Evolutionary conservation across 2,797 vertebrate species (phyloP), one percentile per base, ranked within the genome.

Genomic region (Sebastes vulpes): DNA sequence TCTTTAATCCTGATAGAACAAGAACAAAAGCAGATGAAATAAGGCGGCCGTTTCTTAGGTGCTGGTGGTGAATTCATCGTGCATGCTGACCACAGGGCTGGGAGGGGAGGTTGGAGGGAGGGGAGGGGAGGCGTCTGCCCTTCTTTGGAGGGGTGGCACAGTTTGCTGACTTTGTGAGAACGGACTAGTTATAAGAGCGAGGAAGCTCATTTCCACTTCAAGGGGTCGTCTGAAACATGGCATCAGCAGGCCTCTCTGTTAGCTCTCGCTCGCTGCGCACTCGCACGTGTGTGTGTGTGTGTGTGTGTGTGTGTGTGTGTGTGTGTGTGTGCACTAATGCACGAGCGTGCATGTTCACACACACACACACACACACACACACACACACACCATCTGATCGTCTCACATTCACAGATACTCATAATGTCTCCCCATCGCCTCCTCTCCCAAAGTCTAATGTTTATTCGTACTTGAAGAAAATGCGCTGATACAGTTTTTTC

Each of bases 141-240:
- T 77, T 88, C 85, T 91, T 89, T 28, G 81, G 85, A 81, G 61
- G 72, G 80, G 58, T 77, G 83, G 82, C 76, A 65, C 78, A 88
- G 87, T 94, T 93, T 94, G 94, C 95, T 95, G 95, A 95, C 93
- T 92, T 92, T 86, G 89, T 94, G 91, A 94, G 92, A 95, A 94
- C 69, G 70, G 90, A 89, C 93, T 91, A 89, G 90, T 94, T 94
- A 92, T 69, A 83, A 94, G 90, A 89, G 81, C 63, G 71, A 90
- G 75, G 84, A 90, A 92, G 84, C 94, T 96, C 88, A 96, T 96
- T 96, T 95, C 92, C 94, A 95, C 94, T 95, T 96, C 94, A 95
- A 95, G 94, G 90, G 86, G 90, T 91, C 81, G 88, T 88, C 91
- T 93, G 93, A 95, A 96, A 92, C 93, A 92, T 93, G 89, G 94